Evolutionary conservation across 2,888 invertebrate genomes (phyloP), one percentile per base, ranked within the genome.

Genomic region (Cryptophagus acutangulus): DNA sequence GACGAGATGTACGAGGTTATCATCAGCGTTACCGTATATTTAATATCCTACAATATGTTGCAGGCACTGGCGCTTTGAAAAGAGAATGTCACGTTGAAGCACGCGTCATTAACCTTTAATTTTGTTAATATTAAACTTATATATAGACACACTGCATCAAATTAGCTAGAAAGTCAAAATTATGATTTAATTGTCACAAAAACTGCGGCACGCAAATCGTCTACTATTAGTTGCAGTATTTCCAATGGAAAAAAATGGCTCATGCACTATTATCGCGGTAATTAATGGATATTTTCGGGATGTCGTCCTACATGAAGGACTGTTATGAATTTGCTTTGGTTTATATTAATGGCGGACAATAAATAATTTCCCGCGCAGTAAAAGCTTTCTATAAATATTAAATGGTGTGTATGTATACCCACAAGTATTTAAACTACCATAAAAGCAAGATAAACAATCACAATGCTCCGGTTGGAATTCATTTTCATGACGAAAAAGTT

Each of bases 31-130:
- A 45, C 50, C 43, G 37, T 45, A 46, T 41, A 40, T 48, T 51
- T 51, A 54, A 54, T 54, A 54, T 47, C 53, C 39, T 43, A 47
- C 51, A 48, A 51, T 51, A 54, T 51, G 51, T 45, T 37, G 36
- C 45, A 45, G 40, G 15, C 40, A 34, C 17, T 18, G 17, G 33
- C 41, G 40, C 46, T 36, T 34, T 37, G 38, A 46, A 38, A 33
- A 37, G 48, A 43, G 29, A 37, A 36, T 44, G 48, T 41, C 48
- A 45, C 33, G 41, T 33, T 28, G 36, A n/a, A 40, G 37, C 38
- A 42, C 36, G 36, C 44, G 43, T 36, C 42, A 45, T 49, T 49
- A 45, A 40, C 36, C 44, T 40, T 34, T 35, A 38, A 42, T 49
- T 49, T 49, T 49, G 40, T 44, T 40, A 38, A 46, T 43, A 49